Evolutionary conservation across 1,140 invertebrate genomes (phyloP).

Genomic region (Spodoptera frugiperda): DNA sequence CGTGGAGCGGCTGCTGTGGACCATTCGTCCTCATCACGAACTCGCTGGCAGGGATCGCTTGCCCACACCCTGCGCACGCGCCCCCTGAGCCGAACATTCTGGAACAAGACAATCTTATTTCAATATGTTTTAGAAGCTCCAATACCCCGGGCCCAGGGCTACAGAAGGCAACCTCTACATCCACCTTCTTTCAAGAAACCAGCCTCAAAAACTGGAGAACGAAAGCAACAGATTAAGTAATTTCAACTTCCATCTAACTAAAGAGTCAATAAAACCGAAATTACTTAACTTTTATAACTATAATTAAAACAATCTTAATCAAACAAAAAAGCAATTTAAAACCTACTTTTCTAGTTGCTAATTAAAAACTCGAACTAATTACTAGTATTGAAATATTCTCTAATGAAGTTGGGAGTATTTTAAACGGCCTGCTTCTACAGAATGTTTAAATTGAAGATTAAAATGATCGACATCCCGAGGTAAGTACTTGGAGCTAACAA

Average conservation of each 20-base stretch:
- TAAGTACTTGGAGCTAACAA: conserved; percentile 59
- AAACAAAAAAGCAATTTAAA: conserved; percentile 22
- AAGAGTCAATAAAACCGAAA: not conserved
- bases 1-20: conserved; percentile 86
- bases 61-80: conserved; percentile 95
- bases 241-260: not conserved
- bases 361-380: conserved; percentile 33
- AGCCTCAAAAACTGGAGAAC: too few species aligned
- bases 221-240: too few species aligned
- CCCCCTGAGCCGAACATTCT: conserved; percentile 96
- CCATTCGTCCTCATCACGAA: conserved; percentile 94
- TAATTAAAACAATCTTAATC: conserved; percentile 2
- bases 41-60: conserved; percentile 96
- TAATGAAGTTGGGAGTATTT: conserved; percentile 43
- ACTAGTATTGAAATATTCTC: conserved; percentile 30
- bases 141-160: conserved; percentile 28
- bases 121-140: conserved; percentile 21
- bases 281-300: not conserved
- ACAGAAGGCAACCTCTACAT: too few species aligned
- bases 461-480: conserved; percentile 47
- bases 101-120: conserved; percentile 68
- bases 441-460: conserved; percentile 48
- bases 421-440: conserved; percentile 30
- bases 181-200: too few species aligned
- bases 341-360: conserved; percentile 25